phyloP scores from a whole-genome alignment of 2,797 vertebrate species.

The Gadopsis bispinosus region DNA sequence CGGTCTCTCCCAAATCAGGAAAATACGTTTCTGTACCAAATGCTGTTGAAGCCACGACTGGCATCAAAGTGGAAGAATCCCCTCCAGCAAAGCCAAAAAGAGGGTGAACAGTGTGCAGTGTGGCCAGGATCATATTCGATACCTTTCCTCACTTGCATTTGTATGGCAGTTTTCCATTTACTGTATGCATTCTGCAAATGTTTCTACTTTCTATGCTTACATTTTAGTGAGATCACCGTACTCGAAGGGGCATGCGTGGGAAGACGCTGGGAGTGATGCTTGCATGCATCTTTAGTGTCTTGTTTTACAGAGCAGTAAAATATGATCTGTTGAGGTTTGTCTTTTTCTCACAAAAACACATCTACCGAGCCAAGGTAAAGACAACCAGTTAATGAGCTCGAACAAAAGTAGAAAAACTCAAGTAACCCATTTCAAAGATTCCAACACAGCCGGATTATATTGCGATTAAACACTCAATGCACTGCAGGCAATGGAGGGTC shows the following conservation, averaged over 20 bases:
- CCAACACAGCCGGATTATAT: not conserved
- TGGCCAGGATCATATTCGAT: not conserved
- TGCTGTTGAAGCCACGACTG: slow-evolving; percentile 45
- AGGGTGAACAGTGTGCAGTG: not conserved
- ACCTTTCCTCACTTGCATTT: not conserved
- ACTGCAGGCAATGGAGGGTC: no score
- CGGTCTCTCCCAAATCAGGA: not conserved
- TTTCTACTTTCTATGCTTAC: not conserved
- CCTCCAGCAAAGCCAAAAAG: not conserved
- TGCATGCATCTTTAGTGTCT: not conserved
- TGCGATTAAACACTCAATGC: not conserved
- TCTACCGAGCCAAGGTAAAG: not conserved
- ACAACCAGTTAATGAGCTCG: not conserved
- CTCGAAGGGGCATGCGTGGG: not conserved
- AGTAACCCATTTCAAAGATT: not conserved
- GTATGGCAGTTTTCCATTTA: no score
- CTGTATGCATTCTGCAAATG: not conserved
- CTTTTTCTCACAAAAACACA: not conserved
- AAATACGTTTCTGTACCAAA: slow-evolving; percentile 25
- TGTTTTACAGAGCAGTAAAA: not conserved
- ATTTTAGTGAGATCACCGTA: not conserved
- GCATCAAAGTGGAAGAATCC: slow-evolving; percentile 25
- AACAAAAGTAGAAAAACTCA: not conserved
- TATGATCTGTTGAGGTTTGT: not conserved
- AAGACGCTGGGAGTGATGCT: not conserved